Percentiles rank a stretch among this genome's conserved stretches.
Conservation (phyloP, 2,888 invertebrate genomes). For the Mimachlamys varia region DNA sequence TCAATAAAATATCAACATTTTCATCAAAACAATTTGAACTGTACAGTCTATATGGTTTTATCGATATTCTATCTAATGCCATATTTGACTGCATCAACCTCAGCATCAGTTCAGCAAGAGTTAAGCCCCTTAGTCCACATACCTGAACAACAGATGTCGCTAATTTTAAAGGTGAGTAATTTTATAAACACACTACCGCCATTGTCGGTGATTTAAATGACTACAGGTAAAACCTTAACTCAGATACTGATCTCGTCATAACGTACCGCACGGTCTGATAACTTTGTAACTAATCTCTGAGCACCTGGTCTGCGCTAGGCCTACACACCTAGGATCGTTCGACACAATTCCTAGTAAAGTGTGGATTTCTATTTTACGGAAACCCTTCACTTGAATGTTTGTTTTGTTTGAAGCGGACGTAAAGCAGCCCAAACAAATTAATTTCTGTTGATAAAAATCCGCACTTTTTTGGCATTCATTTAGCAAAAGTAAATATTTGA, state of each 20-base stretch:
- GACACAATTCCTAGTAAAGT: no score
- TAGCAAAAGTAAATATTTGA: no score
- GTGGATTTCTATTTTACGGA: no score
- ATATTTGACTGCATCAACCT: neutral
- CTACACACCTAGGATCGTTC: neutral
- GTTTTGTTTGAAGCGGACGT: no score
- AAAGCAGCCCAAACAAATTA: no score
- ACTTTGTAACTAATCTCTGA: neutral
- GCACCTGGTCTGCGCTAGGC: neutral
- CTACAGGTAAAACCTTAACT: neutral
- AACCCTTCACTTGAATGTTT: no score
- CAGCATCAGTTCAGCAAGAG: neutral
- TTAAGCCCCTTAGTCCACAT: neutral
- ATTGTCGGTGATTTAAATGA: neutral
- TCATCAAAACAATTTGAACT: no score
- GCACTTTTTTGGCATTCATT: no score
- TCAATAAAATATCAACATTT: no score
- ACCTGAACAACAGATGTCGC: constrained; percentile 5
- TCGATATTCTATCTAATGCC: no score
- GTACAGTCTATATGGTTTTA: no score
- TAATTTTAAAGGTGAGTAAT: neutral
- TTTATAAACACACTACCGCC: neutral
- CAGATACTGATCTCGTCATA: neutral
- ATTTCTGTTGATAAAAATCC: no score
- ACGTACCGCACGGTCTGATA: neutral